phyloP scores from a whole-genome alignment of 2,113 vertebrate genomes.

The Cariama cristata region DNA sequence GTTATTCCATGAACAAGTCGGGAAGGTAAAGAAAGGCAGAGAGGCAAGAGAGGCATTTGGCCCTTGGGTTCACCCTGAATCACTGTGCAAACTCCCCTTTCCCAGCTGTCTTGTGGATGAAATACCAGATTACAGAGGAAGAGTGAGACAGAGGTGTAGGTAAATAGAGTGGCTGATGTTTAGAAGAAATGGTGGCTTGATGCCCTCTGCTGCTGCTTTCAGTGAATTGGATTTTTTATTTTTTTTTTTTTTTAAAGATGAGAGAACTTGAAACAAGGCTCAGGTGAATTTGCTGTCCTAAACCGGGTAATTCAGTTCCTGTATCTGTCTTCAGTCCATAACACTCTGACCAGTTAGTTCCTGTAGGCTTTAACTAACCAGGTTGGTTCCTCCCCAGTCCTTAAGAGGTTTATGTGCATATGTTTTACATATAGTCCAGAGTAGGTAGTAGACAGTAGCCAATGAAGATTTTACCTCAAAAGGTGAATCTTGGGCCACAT shows the following conservation, averaged over 20 bases:
- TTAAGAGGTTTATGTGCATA: neutral
- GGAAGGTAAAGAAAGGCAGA: neutral
- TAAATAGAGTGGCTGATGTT: neutral
- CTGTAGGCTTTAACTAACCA: neutral
- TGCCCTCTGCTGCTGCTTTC: conserved; percentile 20
- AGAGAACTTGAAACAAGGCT: neutral
- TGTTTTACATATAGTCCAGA: neutral
- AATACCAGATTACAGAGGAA: neutral
- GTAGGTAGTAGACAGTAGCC: neutral
- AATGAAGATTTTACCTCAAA: neutral
- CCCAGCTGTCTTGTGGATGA: neutral
- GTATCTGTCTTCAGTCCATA: neutral
- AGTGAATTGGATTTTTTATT: neutral
- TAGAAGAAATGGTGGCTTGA: neutral
- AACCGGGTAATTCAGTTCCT: neutral
- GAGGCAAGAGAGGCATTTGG: neutral
- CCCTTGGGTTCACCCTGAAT: neutral
- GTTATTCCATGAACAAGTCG: neutral
- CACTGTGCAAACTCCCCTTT: neutral
- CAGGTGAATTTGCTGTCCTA: neutral
- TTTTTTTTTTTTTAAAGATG: neutral
- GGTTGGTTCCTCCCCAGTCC: fast-evolving
- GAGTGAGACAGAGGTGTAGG: neutral
- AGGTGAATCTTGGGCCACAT: neutral
- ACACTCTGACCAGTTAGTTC: neutral